A percentile compares a stretch with the other conserved stretches of the same genome.
These are phyloP conservation scores for Liasis olivaceus DNA, from an alignment of 2,797 vertebrate species.

Conservation along the genomic window DNA sequence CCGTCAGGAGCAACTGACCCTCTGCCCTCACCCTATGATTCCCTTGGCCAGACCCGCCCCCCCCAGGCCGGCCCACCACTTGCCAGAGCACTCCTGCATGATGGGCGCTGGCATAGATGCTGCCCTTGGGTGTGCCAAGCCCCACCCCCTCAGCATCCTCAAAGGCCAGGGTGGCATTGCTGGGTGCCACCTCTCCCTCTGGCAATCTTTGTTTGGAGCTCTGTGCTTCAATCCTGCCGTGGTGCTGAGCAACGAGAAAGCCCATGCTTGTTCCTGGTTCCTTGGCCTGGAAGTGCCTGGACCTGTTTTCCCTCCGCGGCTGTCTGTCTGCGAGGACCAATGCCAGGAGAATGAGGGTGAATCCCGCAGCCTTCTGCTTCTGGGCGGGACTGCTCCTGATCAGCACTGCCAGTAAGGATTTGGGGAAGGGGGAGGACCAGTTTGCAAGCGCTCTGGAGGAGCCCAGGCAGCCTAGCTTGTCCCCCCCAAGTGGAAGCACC, in stretches of 20 bases:
- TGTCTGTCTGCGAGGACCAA: not conserved
- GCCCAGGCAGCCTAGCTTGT: not conserved
- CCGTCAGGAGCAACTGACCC: not conserved
- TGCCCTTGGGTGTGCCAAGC: not conserved
- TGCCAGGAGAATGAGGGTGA: conserved; percentile 17
- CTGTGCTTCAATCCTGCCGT: not conserved
- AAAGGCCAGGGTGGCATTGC: not conserved
- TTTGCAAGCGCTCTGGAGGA: not conserved
- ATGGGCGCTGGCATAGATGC: not conserved
- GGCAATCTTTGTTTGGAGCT: not conserved
- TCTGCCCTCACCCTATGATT: not conserved
- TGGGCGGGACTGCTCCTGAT: not conserved
- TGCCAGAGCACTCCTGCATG: too few species aligned
- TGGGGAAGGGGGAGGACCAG: not conserved
- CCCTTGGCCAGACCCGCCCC: not conserved
- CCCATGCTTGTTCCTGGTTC: not conserved
- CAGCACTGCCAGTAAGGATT: not conserved
- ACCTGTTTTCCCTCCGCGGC: not conserved
- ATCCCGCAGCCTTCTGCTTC: not conserved
- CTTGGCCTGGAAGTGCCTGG: too few species aligned
- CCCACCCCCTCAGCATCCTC: not conserved
- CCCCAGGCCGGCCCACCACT: not conserved
- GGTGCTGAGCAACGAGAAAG: not conserved
- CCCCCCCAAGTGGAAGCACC: not conserved
- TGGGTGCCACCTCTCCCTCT: not conserved